A percentile compares a stretch with the other conserved stretches of the same genome.
Evolutionary conservation across 2,113 vertebrate species (phyloP).

Genomic region (Anolis carolinensis): DNA sequence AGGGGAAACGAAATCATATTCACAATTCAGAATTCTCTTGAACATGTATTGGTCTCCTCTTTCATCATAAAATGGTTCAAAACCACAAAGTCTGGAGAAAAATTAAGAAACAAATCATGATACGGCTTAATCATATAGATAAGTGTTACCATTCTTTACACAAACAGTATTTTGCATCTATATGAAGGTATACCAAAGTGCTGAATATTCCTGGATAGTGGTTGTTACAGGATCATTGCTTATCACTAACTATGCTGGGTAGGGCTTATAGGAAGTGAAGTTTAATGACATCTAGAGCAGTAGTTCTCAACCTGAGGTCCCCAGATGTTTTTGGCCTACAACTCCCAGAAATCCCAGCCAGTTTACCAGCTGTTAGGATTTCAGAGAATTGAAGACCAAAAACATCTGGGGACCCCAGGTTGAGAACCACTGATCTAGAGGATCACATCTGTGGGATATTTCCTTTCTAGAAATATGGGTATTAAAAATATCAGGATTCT

Average conservation of each 20-base stretch:
- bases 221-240: neutral
- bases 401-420: no score
- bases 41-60: conserved; percentile 91
- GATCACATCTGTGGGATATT: neutral
- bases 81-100: conserved; percentile 84
- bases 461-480: neutral
- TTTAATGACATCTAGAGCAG: no score
- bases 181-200: neutral
- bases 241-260: neutral
- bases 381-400: no score
- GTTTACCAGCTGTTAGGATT: no score
- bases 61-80: conserved; percentile 91
- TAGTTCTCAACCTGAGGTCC: neutral
- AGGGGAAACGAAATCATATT: conserved; percentile 92
- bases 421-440: no score
- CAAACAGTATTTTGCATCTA: neutral
- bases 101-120: conserved; percentile 28
- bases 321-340: no score
- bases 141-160: neutral
- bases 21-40: conserved; percentile 89
- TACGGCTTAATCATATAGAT: neutral
- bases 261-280: neutral
- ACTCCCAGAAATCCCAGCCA: no score
- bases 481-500: neutral
- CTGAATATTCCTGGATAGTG: neutral